Conservation (phyloP, 2,888 invertebrate genomes). For the Fragum whitleyi region DNA sequence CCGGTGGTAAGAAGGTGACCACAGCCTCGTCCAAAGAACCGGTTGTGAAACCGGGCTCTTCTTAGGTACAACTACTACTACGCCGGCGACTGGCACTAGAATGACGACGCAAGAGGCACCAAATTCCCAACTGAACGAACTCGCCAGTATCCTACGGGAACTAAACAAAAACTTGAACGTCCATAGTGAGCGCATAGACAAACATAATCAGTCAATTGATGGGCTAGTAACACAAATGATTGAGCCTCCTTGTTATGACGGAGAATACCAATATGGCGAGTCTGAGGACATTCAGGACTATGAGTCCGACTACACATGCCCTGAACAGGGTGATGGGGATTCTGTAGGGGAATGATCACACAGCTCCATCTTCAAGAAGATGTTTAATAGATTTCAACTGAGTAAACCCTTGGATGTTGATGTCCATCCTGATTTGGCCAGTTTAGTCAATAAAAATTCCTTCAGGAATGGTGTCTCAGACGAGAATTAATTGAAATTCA, state of each 20-base stretch:
- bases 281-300: neutral
- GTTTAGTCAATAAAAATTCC: conserved; percentile 18
- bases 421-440: conserved; percentile 22
- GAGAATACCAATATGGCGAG: neutral
- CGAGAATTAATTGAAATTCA: conserved; percentile 11
- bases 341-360: neutral
- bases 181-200: conserved; percentile 25
- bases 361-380: conserved; percentile 3
- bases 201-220: neutral
- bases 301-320: neutral
- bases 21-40: no score
- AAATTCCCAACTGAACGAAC: neutral
- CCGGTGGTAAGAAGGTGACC: neutral
- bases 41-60: no score
- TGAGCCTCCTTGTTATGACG: neutral
- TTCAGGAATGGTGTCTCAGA: conserved; percentile 34
- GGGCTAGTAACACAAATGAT: neutral
- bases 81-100: neutral
- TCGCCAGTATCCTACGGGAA: neutral
- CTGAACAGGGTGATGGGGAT: neutral
- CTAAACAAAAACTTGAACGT: conserved; percentile 17
- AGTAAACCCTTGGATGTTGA: neutral
- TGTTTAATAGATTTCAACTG: conserved; percentile 19
- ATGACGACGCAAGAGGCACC: neutral
- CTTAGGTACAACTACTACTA: neutral